phyloP scores from a whole-genome alignment of 2,888 invertebrate genomes.

The Apoda limacodes region DNA sequence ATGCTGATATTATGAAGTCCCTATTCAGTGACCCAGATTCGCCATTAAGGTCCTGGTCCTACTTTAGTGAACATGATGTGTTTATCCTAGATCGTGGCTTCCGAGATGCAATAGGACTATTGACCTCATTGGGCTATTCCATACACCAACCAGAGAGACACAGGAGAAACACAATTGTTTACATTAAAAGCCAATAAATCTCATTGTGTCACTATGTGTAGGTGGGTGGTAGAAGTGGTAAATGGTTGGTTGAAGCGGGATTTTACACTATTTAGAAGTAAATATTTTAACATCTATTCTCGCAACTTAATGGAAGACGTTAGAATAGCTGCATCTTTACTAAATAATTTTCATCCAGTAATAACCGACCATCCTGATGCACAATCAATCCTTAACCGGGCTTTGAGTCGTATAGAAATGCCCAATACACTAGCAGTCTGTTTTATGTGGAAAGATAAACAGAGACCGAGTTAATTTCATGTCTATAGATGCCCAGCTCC shows the following conservation, averaged over 20 bases:
- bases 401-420: neutral
- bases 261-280: constrained; percentile 8
- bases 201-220: constrained; percentile 7
- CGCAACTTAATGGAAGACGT: constrained; percentile 9
- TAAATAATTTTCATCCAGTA: constrained; percentile 9
- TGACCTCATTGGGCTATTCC: constrained; percentile 3
- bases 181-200: constrained; percentile 5
- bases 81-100: constrained; percentile 6
- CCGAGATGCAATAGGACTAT: constrained; percentile 2
- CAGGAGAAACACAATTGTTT: constrained; percentile 8
- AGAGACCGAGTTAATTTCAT: constrained; percentile 3
- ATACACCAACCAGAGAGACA: constrained; percentile 11
- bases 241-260: constrained; percentile 12
- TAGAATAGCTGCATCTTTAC: constrained; percentile 8
- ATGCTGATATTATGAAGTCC: too few relatives aligned
- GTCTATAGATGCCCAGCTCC: neutral
- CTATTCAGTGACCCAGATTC: constrained; percentile 11
- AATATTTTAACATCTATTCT: constrained; percentile 9
- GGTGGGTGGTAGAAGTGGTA: constrained; percentile 10
- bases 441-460: constrained; percentile 6
- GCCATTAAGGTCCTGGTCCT: constrained; percentile 1
- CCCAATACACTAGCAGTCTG: constrained; percentile 8
- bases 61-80: constrained; percentile 11
- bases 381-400: constrained; percentile 4
- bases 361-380: constrained; percentile 7